Percentiles rank a stretch among this genome's conserved stretches.
phyloP scores from a whole-genome alignment of 2,888 invertebrate species.

The Seira ritae region DNA sequence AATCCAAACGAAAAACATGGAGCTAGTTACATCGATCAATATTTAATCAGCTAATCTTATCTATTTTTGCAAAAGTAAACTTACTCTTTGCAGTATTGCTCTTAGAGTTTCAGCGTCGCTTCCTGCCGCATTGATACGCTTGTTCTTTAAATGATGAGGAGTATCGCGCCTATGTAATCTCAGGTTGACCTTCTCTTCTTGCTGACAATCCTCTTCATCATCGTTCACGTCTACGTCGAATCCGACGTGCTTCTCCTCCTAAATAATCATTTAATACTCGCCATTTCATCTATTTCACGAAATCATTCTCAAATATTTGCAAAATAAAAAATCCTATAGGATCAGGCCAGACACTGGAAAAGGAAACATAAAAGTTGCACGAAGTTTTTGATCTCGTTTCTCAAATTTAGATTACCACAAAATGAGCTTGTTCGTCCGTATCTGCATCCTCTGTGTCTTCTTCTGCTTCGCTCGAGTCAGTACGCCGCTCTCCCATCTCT shows the following conservation, averaged over 20 bases:
- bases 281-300: not conserved
- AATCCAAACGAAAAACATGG: too few relatives aligned
- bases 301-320: too few relatives aligned
- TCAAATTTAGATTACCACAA: slow-evolving; percentile 77
- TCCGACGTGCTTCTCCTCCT: slow-evolving; percentile 81
- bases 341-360: too few relatives aligned
- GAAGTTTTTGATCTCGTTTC: too few relatives aligned
- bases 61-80: not conserved
- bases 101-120: slow-evolving; percentile 70
- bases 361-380: too few relatives aligned
- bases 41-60: too few relatives aligned
- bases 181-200: slow-evolving; percentile 73
- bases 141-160: slow-evolving; percentile 99
- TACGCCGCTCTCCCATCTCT: slow-evolving; percentile 68
- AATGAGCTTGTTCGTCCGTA: slow-evolving; percentile 80
- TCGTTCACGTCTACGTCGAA: slow-evolving; percentile 77
- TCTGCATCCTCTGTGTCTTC: slow-evolving; percentile 80
- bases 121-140: slow-evolving; percentile 84
- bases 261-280: slow-evolving; percentile 74
- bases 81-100: slow-evolving; percentile 70
- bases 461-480: slow-evolving; percentile 65
- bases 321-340: too few relatives aligned
- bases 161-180: slow-evolving; percentile 94
- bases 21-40: too few relatives aligned
- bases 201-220: slow-evolving; percentile 75